Base-by-base conservation (phyloP, 1,140 invertebrate genomes). In the Eriosoma lanigerum region DNA sequence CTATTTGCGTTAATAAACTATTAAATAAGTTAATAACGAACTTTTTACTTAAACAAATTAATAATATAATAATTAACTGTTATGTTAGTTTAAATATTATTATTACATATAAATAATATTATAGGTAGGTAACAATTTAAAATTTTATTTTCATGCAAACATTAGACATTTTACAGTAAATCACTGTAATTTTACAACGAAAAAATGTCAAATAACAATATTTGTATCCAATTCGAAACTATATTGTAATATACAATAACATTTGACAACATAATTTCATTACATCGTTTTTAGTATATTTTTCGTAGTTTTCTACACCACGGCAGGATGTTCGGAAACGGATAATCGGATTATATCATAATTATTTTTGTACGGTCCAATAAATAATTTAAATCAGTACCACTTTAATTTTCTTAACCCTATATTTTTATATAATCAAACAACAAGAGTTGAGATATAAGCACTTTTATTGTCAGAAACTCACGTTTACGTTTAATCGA, bases 341-440 rank as follows among this genome's bases (percentile, higher is more conserved):
- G 46, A 52, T 72, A 52, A 72, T 72, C 48, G 50, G 68, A 52
- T 72, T 72, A 72, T 72, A 52, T 72, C 68, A 72, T 52, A 52
- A 72, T 52, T n/a, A n/a, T n/a, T 52, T 72, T 46, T 52, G 48
- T 72, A 72, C 68, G 68, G 68, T 72, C 48, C 46, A 72, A 72
- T 72, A 72, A 52, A 72, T 72, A 72, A 29, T 52, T 52, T 72
- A 29, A 72, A 72, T 19, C 26, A 26, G 24, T 29, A 29, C 19
- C 17, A 5, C 17, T 72, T 52, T 50, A 26, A 19, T 64, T n/a
- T 70, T 72, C n/a, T 52, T 52, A 50, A 52, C 26, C 24, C 68
- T 19, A 38, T 38, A 38, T 38, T 50, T 72, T 72, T 72, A 72
- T 72, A 29, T 72, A 72, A 72, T 29, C 19, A 52, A 72, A 72